These are phyloP conservation scores for Drosophila dives DNA, from an alignment of 2,888 invertebrate species.

Conservation along the genomic window DNA sequence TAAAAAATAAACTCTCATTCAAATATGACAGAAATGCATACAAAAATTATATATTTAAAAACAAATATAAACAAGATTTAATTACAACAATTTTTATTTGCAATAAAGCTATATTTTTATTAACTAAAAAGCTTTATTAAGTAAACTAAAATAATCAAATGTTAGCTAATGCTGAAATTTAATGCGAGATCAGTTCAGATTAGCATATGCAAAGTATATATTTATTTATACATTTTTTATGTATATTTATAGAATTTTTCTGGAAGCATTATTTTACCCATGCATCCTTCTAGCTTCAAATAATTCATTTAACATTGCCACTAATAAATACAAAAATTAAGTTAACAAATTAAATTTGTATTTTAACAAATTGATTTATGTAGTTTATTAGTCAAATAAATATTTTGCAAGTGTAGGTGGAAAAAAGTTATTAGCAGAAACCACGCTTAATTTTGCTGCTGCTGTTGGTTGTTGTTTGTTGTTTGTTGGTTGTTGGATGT, in stretches of 20 bases:
- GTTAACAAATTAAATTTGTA: not conserved
- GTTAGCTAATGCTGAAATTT: not conserved
- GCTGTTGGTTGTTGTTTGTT: constrained; percentile 6
- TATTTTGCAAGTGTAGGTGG: constrained; percentile 34
- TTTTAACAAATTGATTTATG: not conserved
- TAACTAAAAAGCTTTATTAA: not conserved
- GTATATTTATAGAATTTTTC: too few relatives aligned
- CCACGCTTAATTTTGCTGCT: constrained; percentile 15
- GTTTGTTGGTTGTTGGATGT: constrained; percentile 10
- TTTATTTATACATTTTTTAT: too few relatives aligned
- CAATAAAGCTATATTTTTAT: not conserved
- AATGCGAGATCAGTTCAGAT: not conserved
- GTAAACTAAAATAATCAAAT: too few relatives aligned
- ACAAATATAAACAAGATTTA: not conserved
- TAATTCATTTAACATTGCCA: not conserved
- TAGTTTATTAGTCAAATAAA: not conserved
- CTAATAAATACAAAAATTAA: not conserved
- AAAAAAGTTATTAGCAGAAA: constrained; percentile 42
- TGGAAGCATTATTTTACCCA: rapidly evolving
- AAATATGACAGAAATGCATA: not conserved
- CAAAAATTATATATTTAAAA: not conserved
- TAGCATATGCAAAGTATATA: not conserved
- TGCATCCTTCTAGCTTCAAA: not conserved
- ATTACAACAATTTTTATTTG: not conserved
- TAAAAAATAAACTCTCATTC: not conserved